phyloP scores from a whole-genome alignment of 2,888 invertebrate species.

The Eilema caniola region DNA sequence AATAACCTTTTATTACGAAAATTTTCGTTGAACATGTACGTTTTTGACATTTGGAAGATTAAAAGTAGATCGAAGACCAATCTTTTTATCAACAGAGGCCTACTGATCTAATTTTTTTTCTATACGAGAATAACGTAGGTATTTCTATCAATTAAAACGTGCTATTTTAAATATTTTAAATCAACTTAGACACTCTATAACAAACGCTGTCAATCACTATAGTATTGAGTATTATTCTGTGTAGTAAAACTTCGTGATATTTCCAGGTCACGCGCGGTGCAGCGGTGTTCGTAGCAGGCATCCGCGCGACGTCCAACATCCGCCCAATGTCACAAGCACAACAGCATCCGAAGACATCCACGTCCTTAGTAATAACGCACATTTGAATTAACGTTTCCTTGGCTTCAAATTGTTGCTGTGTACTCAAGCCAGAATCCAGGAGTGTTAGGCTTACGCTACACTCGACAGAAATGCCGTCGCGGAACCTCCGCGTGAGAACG shows the following conservation, averaged over 20 bases:
- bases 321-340: constrained; percentile 65
- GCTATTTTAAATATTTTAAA: too few species aligned
- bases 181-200: not conserved
- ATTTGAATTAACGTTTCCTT: constrained; percentile 26
- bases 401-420: constrained; percentile 32
- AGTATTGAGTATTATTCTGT: not conserved
- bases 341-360: constrained; percentile 46
- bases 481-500: too few species aligned
- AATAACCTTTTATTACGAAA: too few species aligned
- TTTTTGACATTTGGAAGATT: too few species aligned
- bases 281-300: constrained; percentile 81
- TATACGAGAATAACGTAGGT: too few species aligned
- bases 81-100: too few species aligned
- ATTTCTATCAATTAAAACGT: too few species aligned
- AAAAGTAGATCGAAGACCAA: too few species aligned
- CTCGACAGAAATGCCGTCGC: too few species aligned
- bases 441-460: not conserved
- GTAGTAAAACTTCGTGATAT: constrained; percentile 19
- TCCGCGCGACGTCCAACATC: constrained; percentile 59
- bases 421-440: constrained; percentile 6
- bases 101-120: too few species aligned
- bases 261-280: constrained; percentile 78
- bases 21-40: too few species aligned
- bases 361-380: constrained; percentile 42
- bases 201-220: not conserved